These are phyloP conservation scores for Eilema depressum DNA, from an alignment of 2,888 invertebrate genomes.

Conservation along the genomic window DNA sequence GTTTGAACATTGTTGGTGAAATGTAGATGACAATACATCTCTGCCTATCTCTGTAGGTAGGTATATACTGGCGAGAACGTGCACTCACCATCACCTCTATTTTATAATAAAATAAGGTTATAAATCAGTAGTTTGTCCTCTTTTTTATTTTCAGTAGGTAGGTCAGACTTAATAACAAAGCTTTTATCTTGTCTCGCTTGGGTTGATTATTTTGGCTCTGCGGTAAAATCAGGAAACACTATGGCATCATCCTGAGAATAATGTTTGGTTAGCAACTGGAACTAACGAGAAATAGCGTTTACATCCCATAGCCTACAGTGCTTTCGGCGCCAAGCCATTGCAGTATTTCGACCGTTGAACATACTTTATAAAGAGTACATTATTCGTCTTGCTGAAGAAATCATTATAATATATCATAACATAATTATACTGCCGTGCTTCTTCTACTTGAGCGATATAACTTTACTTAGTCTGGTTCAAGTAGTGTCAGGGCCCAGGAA, in stretches of 20 bases:
- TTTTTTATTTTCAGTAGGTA: constrained; percentile 1
- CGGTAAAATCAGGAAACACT: constrained; percentile 29
- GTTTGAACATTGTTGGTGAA: neutral
- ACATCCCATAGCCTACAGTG: constrained; percentile 30
- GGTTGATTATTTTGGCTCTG: neutral
- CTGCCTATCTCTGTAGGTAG: neutral
- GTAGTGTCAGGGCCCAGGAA: too few relatives aligned
- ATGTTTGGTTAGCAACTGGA: constrained; percentile 41
- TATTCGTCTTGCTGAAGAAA: neutral
- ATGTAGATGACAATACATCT: neutral
- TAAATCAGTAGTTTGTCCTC: neutral
- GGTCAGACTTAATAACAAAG: neutral
- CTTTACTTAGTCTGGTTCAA: too few relatives aligned
- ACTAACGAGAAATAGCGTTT: constrained; percentile 38
- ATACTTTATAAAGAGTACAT: neutral
- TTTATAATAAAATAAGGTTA: neutral
- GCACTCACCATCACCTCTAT: neutral
- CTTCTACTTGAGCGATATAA: neutral
- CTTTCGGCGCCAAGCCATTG: constrained; percentile 31
- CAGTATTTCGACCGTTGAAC: constrained; percentile 6
- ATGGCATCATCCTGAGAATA: constrained; percentile 53
- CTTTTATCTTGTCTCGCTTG: neutral
- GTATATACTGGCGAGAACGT: too few relatives aligned
- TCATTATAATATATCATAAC: neutral
- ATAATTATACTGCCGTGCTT: neutral